Base-by-base conservation (phyloP, 2,113 vertebrate species). In the Excalfactoria chinensis region DNA sequence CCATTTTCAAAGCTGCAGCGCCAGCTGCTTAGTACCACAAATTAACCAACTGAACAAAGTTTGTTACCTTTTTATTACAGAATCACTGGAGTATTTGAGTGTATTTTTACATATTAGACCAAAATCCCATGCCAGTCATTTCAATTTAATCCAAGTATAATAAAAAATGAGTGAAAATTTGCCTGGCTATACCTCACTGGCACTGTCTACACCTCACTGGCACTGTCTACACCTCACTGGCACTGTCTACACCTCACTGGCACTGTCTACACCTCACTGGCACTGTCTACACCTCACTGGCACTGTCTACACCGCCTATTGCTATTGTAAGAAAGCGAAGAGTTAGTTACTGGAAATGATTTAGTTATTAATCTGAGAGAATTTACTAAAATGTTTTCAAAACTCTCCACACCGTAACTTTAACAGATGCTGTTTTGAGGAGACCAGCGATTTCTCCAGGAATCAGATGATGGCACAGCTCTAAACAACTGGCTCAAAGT, bases 381-480 rank as follows among this genome's bases (percentile, higher is more conserved):
- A 51, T 48, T 71, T 75, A 84, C 85, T 62, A 53, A 88, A 53
- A 10, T 53, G 10, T 19, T 91, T 63, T 62, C 60, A 62, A 25
- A 88, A 15, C 40, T 44, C n/a, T 70, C 72, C 66, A 66, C 40
- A 11, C 13, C 56, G 35, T 46, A 56, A 19, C 63, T 89, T 56
- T 13, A 81, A 60, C 84, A 91, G 86, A 64, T 43, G 51, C 80
- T 84, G 46, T 3, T 71, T 56, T 2, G 74, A 84, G 72, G 66
- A 94, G 60, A 68, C 6, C 68, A 34, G 68, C 64, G 80, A 86
- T 48, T 66, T 88, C 73, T 80, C 60, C 83, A 48, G 76, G 86
- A 88, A 91, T 86, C 86, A 93, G 79, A 94, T 35, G 78, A 95
- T 28, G 89, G 88, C 92, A 83, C 16, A 74, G 79, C 4, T 92